Percentiles rank a stretch among this genome's conserved stretches.
These are phyloP conservation scores for Coelogynopora nodosa DNA, from an alignment of 2,888 invertebrate species.

Conservation along the genomic window DNA sequence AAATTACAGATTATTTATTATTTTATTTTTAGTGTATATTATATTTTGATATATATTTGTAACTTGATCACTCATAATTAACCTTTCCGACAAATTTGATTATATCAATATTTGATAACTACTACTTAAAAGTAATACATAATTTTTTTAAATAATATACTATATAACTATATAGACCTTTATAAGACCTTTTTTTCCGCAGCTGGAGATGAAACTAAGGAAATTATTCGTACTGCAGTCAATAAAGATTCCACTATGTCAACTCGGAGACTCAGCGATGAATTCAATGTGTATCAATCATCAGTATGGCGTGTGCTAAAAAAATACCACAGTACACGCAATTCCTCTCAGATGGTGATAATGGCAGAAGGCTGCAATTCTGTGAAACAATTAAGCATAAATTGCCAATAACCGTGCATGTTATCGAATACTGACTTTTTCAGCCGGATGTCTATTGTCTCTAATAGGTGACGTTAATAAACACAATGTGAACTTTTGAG, in stretches of 20 bases:
- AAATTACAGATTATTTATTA: no score
- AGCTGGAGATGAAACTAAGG: not conserved
- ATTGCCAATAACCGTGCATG: not conserved
- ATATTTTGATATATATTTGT: no score
- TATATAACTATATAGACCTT: no score
- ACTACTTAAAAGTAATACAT: no score
- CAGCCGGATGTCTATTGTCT: constrained; percentile 1
- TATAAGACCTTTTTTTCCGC: no score
- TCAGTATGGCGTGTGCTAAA: not conserved
- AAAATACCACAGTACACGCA: not conserved
- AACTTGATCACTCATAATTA: no score
- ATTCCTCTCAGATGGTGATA: not conserved
- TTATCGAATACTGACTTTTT: not conserved
- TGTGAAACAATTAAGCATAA: not conserved
- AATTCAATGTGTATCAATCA: not conserved
- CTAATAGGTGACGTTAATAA: not conserved
- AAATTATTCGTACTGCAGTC: not conserved
- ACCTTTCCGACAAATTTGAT: no score
- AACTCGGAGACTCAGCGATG: not conserved
- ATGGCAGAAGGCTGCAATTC: constrained; percentile 5
- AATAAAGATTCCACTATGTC: not conserved
- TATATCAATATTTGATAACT: no score
- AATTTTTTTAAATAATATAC: no score
- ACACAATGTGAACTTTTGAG: not conserved
- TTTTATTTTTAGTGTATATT: no score